These are phyloP conservation scores for Pachycephus smyrnensis DNA, from an alignment of 2,888 invertebrate genomes.

Conservation along the genomic window DNA sequence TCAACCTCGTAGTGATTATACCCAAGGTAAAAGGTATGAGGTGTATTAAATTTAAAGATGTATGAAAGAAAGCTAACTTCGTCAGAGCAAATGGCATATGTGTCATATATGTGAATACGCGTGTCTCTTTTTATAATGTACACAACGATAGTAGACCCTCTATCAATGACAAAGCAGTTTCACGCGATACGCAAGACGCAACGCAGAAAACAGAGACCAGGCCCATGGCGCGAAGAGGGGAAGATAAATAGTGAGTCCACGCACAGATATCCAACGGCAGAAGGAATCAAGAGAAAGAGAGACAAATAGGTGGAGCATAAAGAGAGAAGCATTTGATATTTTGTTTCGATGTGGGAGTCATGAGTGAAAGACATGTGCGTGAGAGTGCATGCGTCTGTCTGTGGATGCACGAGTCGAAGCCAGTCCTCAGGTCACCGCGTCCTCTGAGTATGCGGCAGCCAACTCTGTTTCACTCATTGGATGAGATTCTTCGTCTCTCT, in stretches of 20 bases:
- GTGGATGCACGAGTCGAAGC: constrained; percentile 40
- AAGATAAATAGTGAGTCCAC: neutral
- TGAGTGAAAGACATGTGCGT: constrained; percentile 2
- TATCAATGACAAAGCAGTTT: constrained; percentile 28
- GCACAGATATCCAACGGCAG: neutral
- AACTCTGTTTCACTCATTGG: constrained; percentile 16
- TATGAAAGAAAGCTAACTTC: neutral
- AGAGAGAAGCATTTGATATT: neutral
- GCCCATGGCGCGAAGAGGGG: neutral
- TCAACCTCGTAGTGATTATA: neutral
- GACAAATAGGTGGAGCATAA: neutral
- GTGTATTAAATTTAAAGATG: neutral
- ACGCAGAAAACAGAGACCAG: constrained; percentile 12
- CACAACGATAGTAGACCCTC: constrained; percentile 13
- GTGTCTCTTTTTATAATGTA: neutral
- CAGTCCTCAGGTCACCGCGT: constrained; percentile 45
- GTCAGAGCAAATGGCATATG: neutral
- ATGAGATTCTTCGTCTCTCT: neutral
- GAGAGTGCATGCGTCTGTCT: constrained; percentile 24
- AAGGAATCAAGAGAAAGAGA: neutral
- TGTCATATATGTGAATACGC: neutral
- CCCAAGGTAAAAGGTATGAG: neutral
- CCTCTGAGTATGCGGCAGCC: constrained; percentile 30
- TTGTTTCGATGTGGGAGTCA: constrained; percentile 18
- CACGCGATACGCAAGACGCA: constrained; percentile 20